Evolutionary conservation across 2,797 vertebrate genomes (phyloP), one percentile per base, ranked within the genome.

Genomic region (Yasuhikotakia modesta): DNA sequence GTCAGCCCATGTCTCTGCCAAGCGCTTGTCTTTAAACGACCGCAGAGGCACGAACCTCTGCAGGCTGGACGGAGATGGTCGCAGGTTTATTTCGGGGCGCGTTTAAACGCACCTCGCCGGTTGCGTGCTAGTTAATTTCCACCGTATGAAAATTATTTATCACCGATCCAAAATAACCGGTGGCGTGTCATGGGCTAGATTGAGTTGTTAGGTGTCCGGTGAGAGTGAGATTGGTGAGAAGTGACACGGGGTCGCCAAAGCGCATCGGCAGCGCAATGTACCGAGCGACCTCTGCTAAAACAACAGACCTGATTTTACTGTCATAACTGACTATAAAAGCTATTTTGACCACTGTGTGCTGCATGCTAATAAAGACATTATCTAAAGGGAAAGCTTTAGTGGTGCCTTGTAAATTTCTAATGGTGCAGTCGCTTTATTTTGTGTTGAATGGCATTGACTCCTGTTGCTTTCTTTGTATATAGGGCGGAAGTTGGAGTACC

Each of bases 1-100:
- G 68, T 84, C 81, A 87, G 83, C 85, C 85, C 76, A 87, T 87
- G n/a, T n/a, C n/a, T n/a, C n/a, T n/a, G 82, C 81, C 82, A 85
- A 76, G 73, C 43, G 70, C 79, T 71, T 72, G 53, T 82, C 76
- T 87, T 85, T 85, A 87, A 87, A 85, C 68, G 60, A 77, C 79
- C 80, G 68, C 66, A 82, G 52, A 46, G 81, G 53, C 66, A 35
- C 61, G 57, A 61, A 70, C 76, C n/a, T 0, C 71, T 55, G 10
- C 65, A n/a, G 12, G 70, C 76, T 66, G 48, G 46, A 48, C 14
- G 67, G 22, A 79, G 66, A 71, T 82, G 78, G 81, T 80, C 46
- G 79, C 60, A 66, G 80, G 70, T 88, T 84, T 86, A 86, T 85
- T 82, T 81, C 67, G 43, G 66, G 70, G 43, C 55, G 69, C 76